phyloP scores from a whole-genome alignment of 2,113 vertebrate species.

The Syngnathus scovelli region DNA sequence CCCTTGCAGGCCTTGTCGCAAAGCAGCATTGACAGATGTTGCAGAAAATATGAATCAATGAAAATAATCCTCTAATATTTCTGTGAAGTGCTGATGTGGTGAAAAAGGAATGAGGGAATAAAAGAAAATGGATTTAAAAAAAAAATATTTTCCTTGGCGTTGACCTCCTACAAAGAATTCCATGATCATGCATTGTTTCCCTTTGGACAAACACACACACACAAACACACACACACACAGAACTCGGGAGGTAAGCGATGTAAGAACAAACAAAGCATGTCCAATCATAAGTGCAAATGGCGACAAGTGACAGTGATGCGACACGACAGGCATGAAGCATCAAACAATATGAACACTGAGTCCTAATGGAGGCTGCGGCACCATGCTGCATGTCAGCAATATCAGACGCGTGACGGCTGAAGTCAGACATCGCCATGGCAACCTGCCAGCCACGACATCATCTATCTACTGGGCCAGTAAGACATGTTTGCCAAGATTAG shows the following conservation, averaged over 20 bases:
- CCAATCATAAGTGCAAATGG: slow-evolving; percentile 26
- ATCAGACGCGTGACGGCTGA: neutral
- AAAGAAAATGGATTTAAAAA: slow-evolving; percentile 4
- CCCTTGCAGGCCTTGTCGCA: too few relatives aligned
- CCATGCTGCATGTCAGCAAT: slow-evolving; percentile 4
- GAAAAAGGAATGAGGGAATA: neutral
- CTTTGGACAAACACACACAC: slow-evolving; percentile 9
- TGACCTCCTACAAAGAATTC: too few relatives aligned
- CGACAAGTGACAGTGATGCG: slow-evolving; percentile 34
- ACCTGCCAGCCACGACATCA: slow-evolving; percentile 6
- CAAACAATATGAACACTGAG: slow-evolving; percentile 32
- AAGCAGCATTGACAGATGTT: neutral
- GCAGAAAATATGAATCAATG: neutral
- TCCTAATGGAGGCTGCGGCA: slow-evolving; percentile 5
- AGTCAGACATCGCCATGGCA: slow-evolving; percentile 10
- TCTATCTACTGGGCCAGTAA: neutral
- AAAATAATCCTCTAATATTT: neutral
- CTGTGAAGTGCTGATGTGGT: neutral
- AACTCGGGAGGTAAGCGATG: slow-evolving; percentile 16
- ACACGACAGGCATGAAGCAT: slow-evolving; percentile 35
- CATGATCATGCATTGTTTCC: too few relatives aligned
- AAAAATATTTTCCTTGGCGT: too few relatives aligned
- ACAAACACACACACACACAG: slow-evolving; percentile 6
- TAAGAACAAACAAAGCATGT: slow-evolving; percentile 20
- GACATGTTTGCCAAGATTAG: neutral